These are phyloP conservation scores for Procambarus virginalis DNA, from an alignment of 1,140 invertebrate genomes.

Conservation along the genomic window DNA sequence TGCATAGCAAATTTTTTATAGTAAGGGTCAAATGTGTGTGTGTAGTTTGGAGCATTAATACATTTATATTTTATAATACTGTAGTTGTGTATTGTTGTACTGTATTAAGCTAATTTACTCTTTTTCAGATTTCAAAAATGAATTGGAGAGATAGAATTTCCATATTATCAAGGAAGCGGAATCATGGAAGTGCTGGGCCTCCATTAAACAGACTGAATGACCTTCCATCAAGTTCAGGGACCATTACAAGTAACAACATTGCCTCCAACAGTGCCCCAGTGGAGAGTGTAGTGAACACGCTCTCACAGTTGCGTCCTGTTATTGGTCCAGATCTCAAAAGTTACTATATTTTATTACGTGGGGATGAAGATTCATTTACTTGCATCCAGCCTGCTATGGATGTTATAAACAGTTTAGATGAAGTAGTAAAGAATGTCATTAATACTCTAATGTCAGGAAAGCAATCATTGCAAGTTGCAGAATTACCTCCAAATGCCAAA, in stretches of 20 bases:
- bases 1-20: no score
- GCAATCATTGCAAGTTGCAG: not conserved
- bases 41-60: no score
- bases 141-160: slow-evolving; percentile 61
- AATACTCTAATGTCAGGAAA: slow-evolving; percentile 18
- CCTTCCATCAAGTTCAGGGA: slow-evolving; percentile 33
- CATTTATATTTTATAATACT: no score
- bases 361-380: slow-evolving; percentile 48
- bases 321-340: slow-evolving; percentile 60
- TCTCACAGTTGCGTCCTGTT: slow-evolving; percentile 56
- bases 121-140: slow-evolving; percentile 42
- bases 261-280: slow-evolving; percentile 10
- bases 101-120: not conserved
- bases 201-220: not conserved
- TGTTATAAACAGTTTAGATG: slow-evolving; percentile 50
- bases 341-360: slow-evolving; percentile 55
- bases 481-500: slow-evolving; percentile 15
- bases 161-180: slow-evolving; percentile 54
- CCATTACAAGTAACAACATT: not conserved
- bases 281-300: slow-evolving; percentile 47
- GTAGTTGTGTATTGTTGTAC: no score
- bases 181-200: not conserved
- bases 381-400: slow-evolving; percentile 57
- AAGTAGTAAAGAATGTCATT: slow-evolving; percentile 52
- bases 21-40: no score